A percentile compares a stretch with the other conserved stretches of the same genome.
These are phyloP conservation scores for Prunella strophiata DNA, from an alignment of 2,797 vertebrate species.

Conservation along the genomic window DNA sequence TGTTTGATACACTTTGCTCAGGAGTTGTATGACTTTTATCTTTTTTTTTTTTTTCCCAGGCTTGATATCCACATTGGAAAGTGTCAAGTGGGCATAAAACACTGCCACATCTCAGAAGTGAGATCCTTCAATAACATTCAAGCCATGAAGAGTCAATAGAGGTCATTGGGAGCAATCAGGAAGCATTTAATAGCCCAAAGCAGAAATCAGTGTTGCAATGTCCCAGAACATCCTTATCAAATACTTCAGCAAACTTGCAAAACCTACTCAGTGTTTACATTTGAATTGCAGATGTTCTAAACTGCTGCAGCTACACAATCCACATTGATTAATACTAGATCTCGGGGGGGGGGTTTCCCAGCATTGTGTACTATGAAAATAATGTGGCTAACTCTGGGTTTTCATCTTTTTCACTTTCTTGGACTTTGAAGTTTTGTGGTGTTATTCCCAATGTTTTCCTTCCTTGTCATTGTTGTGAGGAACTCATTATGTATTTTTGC, in stretches of 20 bases:
- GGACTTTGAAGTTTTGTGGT: not conserved
- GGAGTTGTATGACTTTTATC: not conserved
- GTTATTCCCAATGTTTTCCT: not conserved
- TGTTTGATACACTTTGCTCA: not conserved
- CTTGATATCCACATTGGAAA: not conserved
- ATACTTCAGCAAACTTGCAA: not conserved
- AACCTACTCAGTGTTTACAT: not conserved
- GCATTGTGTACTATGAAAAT: not conserved
- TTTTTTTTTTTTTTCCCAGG: rapidly evolving
- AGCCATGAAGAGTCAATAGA: not conserved
- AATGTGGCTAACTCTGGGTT: not conserved
- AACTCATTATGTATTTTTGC: not conserved
- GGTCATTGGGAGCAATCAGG: not conserved
- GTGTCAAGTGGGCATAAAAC: not conserved
- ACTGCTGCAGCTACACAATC: not conserved
- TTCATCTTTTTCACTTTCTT: not conserved
- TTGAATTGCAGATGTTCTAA: not conserved
- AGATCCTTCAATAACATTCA: not conserved
- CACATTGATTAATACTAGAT: not conserved
- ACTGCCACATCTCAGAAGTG: not conserved
- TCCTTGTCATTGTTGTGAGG: not conserved
- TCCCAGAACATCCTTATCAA: not conserved
- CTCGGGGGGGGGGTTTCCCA: not conserved
- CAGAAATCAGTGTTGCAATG: not conserved
- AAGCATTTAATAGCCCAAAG: not conserved